Percentiles rank a stretch among this genome's conserved stretches.
phyloP scores from a whole-genome alignment of 2,113 vertebrate species.

The Plestiodon gilberti region DNA sequence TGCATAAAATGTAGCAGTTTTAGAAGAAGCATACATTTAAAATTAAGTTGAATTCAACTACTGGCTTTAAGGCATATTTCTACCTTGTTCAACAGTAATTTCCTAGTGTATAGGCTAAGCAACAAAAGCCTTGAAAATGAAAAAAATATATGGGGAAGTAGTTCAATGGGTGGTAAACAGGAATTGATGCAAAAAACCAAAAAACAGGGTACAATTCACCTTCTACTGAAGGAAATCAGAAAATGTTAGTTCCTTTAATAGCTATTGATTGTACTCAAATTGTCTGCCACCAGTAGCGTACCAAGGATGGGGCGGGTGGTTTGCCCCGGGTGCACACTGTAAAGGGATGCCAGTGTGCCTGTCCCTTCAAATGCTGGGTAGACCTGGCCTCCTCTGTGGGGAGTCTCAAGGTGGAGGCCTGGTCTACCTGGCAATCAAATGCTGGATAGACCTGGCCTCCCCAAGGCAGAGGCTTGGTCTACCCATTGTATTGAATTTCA shows the following conservation, averaged over 20 bases:
- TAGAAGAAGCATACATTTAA: too few relatives aligned
- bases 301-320: too few relatives aligned
- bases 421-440: too few relatives aligned
- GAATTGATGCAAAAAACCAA: not conserved
- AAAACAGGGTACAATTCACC: not conserved
- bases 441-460: too few relatives aligned
- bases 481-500: too few relatives aligned
- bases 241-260: not conserved
- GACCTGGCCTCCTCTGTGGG: too few relatives aligned
- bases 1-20: constrained; percentile 27
- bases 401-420: too few relatives aligned
- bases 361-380: too few relatives aligned
- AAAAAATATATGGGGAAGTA: not conserved
- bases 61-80: constrained; percentile 16
- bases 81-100: constrained; percentile 21
- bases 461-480: too few relatives aligned
- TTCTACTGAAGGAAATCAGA: not conserved
- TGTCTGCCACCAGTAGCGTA: not conserved
- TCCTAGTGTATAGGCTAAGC: constrained; percentile 22
- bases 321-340: too few relatives aligned
- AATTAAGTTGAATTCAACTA: constrained; percentile 12
- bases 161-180: not conserved
- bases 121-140: not conserved
- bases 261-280: not conserved
- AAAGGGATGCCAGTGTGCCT: too few relatives aligned